These are phyloP conservation scores for Coremacera marginata DNA, from an alignment of 2,888 invertebrate genomes.

Conservation along the genomic window DNA sequence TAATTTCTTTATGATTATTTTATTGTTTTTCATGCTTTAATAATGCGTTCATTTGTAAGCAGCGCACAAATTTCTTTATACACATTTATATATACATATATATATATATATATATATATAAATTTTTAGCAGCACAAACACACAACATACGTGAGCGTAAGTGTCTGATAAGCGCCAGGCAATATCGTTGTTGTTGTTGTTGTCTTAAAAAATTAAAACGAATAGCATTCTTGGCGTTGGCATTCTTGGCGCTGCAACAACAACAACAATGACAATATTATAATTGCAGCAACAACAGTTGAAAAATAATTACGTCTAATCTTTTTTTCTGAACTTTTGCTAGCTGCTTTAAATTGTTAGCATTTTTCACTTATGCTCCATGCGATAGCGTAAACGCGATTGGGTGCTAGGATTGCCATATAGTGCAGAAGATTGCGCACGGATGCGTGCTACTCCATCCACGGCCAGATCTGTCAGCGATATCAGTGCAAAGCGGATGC, in stretches of 20 bases:
- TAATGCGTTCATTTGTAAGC: slow-evolving; percentile 13
- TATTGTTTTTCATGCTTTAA: not conserved
- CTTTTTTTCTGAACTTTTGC: not conserved
- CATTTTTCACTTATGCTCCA: not conserved
- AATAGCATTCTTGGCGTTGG: slow-evolving; percentile 27
- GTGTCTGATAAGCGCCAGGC: slow-evolving; percentile 25
- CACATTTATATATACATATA: too few species aligned
- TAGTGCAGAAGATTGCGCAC: not conserved
- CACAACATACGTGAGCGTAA: not conserved
- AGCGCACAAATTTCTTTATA: not conserved
- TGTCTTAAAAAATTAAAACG: not conserved
- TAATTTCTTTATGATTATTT: not conserved
- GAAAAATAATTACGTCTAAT: slow-evolving; percentile 8
- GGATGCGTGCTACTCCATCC: not conserved
- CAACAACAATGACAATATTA: not conserved
- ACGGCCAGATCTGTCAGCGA: slow-evolving; percentile 15
- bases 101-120: too few species aligned
- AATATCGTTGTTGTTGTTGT: not conserved
- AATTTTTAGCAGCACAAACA: not conserved
- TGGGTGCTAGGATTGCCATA: not conserved
- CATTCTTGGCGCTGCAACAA: too few species aligned
- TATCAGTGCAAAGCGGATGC: slow-evolving; percentile 38
- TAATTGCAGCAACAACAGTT: not conserved
- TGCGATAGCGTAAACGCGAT: not conserved
- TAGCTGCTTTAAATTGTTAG: not conserved